Evolutionary conservation across 2,888 invertebrate genomes (phyloP).

Genomic region (Aleiodes alternator): DNA sequence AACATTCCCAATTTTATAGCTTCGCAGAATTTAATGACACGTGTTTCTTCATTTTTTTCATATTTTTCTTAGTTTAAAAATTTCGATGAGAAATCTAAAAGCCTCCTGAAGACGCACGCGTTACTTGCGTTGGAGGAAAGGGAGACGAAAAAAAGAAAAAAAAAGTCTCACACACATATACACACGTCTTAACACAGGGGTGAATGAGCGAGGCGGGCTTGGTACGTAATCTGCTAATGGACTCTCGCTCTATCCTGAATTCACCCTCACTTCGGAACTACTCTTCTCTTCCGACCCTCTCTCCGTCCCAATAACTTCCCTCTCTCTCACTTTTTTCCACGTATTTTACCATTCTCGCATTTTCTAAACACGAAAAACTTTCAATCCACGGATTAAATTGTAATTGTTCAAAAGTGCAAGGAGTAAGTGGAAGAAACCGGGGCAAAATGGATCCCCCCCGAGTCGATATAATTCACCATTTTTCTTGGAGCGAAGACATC

Average conservation of each 20-base stretch:
- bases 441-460: no score
- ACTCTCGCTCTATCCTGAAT: constrained; percentile 63
- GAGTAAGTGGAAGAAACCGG: no score
- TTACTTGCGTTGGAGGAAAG: background rate
- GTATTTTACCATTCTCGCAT: constrained; percentile 42
- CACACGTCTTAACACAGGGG: constrained; percentile 52
- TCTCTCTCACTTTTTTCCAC: constrained; percentile 52
- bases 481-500: no score
- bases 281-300: constrained; percentile 43
- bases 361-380: constrained; percentile 20
- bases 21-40: constrained; percentile 16
- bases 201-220: constrained; percentile 70
- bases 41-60: background rate
- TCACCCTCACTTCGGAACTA: constrained; percentile 55
- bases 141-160: constrained; percentile 12
- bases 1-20: constrained; percentile 1
- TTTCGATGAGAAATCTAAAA: constrained; percentile 4
- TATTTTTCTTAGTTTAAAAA: background rate
- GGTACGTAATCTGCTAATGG: constrained; percentile 76
- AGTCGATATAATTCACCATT: no score
- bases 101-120: constrained; percentile 23
- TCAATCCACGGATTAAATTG: constrained; percentile 31
- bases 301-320: constrained; percentile 53
- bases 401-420: background rate
- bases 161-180: background rate